These are phyloP conservation scores for Minunthozetes semirufus DNA, from an alignment of 2,888 invertebrate species.

Conservation along the genomic window DNA sequence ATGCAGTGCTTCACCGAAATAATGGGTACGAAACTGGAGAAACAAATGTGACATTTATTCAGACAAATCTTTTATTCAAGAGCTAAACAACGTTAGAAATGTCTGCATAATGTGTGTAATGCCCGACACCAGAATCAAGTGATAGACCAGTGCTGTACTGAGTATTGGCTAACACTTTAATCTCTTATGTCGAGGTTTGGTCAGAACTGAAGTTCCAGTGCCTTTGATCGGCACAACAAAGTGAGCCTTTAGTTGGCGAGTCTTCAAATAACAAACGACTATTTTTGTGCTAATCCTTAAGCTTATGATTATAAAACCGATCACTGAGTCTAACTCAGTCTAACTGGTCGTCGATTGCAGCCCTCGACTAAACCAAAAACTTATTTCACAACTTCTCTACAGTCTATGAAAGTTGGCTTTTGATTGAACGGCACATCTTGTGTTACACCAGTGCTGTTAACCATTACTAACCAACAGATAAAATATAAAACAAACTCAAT, in stretches of 20 bases:
- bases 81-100: constrained; percentile 12
- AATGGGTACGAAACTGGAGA: background rate
- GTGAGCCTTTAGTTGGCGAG: constrained; percentile 13
- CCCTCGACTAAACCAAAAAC: background rate
- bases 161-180: constrained; percentile 22
- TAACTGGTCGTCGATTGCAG: constrained; percentile 2
- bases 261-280: constrained; percentile 29
- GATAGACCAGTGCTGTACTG: background rate
- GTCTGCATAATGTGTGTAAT: constrained; percentile 30
- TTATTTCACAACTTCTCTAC: background rate
- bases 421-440: constrained; percentile 8
- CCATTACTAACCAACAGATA: constrained; percentile 20
- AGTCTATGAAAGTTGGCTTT: background rate
- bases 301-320: constrained; percentile 31
- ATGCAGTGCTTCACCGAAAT: background rate
- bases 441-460: background rate
- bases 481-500: constrained; percentile 25
- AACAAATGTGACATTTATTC: constrained; percentile 31
- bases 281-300: constrained; percentile 20
- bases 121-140: constrained; percentile 14
- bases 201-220: constrained; percentile 25
- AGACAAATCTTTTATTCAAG: constrained; percentile 29
- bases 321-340: background rate
- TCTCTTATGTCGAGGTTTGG: constrained; percentile 26
- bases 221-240: constrained; percentile 17